Base-by-base conservation (phyloP, 30 jellyfish, hydroid and myxozoan genomes). In the Rhopilema esculentum region DNA sequence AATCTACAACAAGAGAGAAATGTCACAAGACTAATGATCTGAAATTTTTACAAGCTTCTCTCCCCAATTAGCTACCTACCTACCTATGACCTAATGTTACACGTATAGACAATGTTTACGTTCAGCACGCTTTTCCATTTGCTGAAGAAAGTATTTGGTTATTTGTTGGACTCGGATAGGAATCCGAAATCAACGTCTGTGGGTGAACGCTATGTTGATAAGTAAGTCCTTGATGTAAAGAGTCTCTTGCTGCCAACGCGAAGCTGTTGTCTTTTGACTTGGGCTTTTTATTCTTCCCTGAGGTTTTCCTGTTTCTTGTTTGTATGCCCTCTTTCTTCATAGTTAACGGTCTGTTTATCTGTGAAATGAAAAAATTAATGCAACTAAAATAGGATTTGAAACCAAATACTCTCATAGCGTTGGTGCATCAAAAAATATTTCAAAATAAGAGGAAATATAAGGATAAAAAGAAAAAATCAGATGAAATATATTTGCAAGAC, bases 271-370 rank as follows among this genome's bases (percentile, higher is more conserved):
- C 95, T 77, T 90, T 91, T 49, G 87, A 52, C 75, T 88, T 89
- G 22, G 82, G 75, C 67, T 94, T 94, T 85, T 94, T 94, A 72
- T 70, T 89, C 75, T 94, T 94, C 22, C 97, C 96, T 8, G 98
- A 63, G 27, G 98, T 91, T 72, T 96, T 96, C 75, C 99, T 88
- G 72, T 91, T 96, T 52, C 99, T 50, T 50, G 99, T 96, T 79
- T 96, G 99, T 24, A 96, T 91, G 17, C 98, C 98, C 49, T 91
- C 98, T 77, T 96, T 96, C 85, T 96, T 96, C 99, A 96, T 96
- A 1, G 99, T 90, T 48, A 96, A 72, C 27, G 99, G 99, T 75
- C 99, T 88, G 88, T 90, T 96, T 22, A 96, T 85, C 98, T 96
- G 52, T 24, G 67, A 62, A 53, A 16, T 50, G 50, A 7, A 67